These are phyloP conservation scores for Acipenser oxyrinchus DNA, from an alignment of 2,797 vertebrate genomes.

Conservation along the genomic window DNA sequence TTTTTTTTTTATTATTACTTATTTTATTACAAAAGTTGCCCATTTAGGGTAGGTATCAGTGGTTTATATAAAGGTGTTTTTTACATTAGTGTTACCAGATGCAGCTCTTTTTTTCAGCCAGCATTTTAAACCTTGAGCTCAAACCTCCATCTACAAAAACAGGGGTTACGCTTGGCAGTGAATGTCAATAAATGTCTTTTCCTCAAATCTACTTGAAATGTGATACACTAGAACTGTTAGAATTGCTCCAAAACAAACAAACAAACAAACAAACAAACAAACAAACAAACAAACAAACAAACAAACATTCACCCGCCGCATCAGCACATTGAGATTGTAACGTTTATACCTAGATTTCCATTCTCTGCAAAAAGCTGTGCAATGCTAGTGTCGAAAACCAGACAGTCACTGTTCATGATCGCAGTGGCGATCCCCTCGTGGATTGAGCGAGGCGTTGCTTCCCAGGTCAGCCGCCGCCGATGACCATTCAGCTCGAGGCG, in stretches of 20 bases:
- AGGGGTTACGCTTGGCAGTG: conserved; percentile 5
- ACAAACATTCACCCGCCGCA: conserved; percentile 43
- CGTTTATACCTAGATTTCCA: conserved; percentile 89
- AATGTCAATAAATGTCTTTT: conserved; percentile 26
- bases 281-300: conserved; percentile 10
- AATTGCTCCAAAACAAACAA: conserved; percentile 25
- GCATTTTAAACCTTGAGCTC: conserved; percentile 16
- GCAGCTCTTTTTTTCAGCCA: conserved; percentile 40
- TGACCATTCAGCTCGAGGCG: conserved; percentile 85
- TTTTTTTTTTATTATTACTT: conserved; percentile 60
- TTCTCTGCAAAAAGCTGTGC: conserved; percentile 91
- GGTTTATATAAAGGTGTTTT: conserved; percentile 68
- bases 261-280: conserved; percentile 13
- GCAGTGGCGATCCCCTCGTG: conserved; percentile 88
- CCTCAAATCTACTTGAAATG: conserved; percentile 25
- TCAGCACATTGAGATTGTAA: conserved; percentile 93
- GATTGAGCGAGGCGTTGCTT: conserved; percentile 86
- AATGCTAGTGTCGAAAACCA: conserved; percentile 90
- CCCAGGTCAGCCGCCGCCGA: conserved; percentile 87
- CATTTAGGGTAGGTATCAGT: conserved; percentile 67
- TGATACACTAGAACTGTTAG: conserved; percentile 6
- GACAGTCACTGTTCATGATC: conserved; percentile 92
- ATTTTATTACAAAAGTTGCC: conserved; percentile 86
- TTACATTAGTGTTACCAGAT: conserved; percentile 72
- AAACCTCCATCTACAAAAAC: conserved; percentile 24